These are phyloP conservation scores for Tetragonula carbonaria DNA, from an alignment of 2,888 invertebrate species.

Conservation along the genomic window DNA sequence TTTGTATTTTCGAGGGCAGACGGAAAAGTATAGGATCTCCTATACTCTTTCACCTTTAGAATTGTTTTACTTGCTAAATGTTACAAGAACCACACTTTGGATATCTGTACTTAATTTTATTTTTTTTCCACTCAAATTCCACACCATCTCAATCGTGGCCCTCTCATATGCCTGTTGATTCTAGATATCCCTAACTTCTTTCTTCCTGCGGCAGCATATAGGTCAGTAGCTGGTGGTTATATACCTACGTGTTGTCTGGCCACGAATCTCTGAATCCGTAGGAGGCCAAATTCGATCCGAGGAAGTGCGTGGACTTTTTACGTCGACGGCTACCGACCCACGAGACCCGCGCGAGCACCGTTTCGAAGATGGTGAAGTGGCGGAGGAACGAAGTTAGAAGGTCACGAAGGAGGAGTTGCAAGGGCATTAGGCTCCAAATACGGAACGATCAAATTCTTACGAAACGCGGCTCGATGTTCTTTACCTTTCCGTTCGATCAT, in stretches of 20 bases:
- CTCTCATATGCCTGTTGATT: no score
- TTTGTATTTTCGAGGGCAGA: no score
- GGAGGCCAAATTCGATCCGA: slow-evolving; percentile 50
- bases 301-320: slow-evolving; percentile 61
- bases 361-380: slow-evolving; percentile 26
- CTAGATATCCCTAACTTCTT: slow-evolving; percentile 4
- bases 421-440: slow-evolving; percentile 74
- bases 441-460: slow-evolving; percentile 75
- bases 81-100: no score
- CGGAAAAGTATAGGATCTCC: no score
- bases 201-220: slow-evolving; percentile 66
- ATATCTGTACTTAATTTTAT: no score
- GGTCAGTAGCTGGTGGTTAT: slow-evolving; percentile 72
- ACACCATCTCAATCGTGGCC: no score
- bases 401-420: slow-evolving; percentile 64
- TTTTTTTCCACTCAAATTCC: no score
- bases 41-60: no score
- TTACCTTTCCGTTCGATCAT: background rate
- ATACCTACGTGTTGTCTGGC: slow-evolving; percentile 10
- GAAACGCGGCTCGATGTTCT: slow-evolving; percentile 60
- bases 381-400: slow-evolving; percentile 44
- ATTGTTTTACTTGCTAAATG: no score
- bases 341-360: slow-evolving; percentile 23
- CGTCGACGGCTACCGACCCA: slow-evolving; percentile 37
- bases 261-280: slow-evolving; percentile 32